Evolutionary conservation across 2,113 vertebrate genomes (phyloP).

Genomic region (Cottus gobio): DNA sequence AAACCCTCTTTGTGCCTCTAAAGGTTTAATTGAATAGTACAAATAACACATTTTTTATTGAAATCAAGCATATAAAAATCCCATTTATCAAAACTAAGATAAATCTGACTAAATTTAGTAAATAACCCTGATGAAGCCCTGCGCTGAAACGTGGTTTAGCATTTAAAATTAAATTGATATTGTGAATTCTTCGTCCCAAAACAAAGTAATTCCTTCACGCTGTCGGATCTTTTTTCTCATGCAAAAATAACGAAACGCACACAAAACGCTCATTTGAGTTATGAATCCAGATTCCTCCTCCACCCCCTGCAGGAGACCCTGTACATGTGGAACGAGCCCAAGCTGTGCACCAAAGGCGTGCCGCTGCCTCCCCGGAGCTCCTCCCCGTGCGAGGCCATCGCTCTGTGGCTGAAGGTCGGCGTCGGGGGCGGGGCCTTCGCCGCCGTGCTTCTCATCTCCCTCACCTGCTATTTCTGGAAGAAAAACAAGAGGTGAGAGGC

Average conservation of each 20-base stretch:
- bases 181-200: neutral
- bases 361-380: slow-evolving; percentile 87
- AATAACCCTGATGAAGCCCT: no score
- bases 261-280: neutral
- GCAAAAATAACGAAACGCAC: neutral
- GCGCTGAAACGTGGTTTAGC: no score
- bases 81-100: no score
- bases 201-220: no score
- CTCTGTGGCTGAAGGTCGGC: slow-evolving; percentile 95
- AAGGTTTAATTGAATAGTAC: no score
- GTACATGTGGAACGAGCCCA: slow-evolving; percentile 95
- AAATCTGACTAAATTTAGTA: no score
- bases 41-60: no score
- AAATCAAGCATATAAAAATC: no score
- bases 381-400: slow-evolving; percentile 89
- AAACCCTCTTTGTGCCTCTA: neutral
- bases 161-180: no score
- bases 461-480: slow-evolving; percentile 99
- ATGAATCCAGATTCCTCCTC: neutral
- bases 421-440: slow-evolving; percentile 90
- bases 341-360: slow-evolving; percentile 89
- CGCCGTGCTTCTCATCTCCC: slow-evolving; percentile 90
- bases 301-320: slow-evolving; percentile 86
- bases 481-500: slow-evolving; percentile 94
- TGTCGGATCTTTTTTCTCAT: neutral